Evolutionary conservation across 2,888 invertebrate genomes (phyloP).

Genomic region (Ditylenchus weischeri): DNA sequence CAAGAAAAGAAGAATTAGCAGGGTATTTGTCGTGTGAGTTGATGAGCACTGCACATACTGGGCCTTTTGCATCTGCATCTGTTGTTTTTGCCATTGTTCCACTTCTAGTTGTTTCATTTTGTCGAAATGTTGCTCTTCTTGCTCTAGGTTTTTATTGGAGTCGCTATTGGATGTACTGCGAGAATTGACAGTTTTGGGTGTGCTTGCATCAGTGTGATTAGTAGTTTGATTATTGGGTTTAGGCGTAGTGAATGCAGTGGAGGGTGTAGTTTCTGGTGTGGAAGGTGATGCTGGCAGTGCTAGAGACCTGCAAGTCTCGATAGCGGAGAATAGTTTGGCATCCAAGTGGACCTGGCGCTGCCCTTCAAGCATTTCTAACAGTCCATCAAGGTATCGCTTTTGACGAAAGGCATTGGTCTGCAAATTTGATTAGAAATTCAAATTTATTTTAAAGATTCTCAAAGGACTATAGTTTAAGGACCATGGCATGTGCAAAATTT

Average conservation of each 20-base stretch:
- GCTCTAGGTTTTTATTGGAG: not conserved
- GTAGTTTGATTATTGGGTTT: not conserved
- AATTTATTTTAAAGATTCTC: too few species aligned
- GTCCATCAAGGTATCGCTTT: not conserved
- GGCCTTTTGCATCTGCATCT: not conserved
- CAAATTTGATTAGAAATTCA: too few species aligned
- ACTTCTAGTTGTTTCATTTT: not conserved
- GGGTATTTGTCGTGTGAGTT: not conserved
- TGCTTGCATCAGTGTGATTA: not conserved
- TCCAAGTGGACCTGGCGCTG: not conserved
- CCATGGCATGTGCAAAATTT: too few species aligned
- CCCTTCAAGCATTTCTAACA: not conserved
- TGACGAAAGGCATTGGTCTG: too few species aligned
- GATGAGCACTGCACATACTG: slow-evolving; percentile 5
- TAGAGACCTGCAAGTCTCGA: not conserved
- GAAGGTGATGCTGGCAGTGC: not conserved
- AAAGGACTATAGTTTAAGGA: too few species aligned
- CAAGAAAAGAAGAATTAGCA: not conserved
- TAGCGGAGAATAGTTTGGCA: not conserved
- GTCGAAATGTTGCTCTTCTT: not conserved
- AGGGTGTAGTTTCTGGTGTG: too few species aligned
- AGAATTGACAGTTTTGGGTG: not conserved
- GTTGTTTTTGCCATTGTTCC: not conserved
- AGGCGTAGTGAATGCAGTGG: too few species aligned
- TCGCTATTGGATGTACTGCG: not conserved